A percentile compares a stretch with the other conserved stretches of the same genome.
Conservation (phyloP, 2,888 invertebrate species). For the Rugalucina vietnamica region DNA sequence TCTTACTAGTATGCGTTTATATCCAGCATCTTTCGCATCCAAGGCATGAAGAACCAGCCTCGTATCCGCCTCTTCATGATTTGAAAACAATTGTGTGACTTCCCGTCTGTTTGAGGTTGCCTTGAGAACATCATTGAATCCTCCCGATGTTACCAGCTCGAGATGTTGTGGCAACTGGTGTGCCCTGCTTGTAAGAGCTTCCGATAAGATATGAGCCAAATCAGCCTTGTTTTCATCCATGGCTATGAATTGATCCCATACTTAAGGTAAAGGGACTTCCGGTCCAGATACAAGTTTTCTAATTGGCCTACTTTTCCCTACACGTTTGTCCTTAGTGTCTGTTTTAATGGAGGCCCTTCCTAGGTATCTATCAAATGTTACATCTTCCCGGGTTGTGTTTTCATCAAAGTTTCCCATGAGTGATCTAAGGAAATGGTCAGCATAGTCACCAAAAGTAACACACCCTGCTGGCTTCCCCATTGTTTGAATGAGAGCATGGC, state of each 20-base stretch:
- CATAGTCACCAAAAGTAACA: slow-evolving; percentile 40
- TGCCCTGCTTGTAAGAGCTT: not conserved
- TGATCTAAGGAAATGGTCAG: slow-evolving; percentile 7
- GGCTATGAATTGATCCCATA: slow-evolving; percentile 40
- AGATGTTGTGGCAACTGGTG: not conserved
- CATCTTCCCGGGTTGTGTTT: slow-evolving; percentile 21
- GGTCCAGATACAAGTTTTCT: slow-evolving; percentile 23
- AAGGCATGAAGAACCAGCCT: not conserved
- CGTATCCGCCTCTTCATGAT: slow-evolving; percentile 19
- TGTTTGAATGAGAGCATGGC: slow-evolving; percentile 41
- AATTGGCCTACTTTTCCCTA: not conserved
- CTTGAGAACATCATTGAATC: not conserved
- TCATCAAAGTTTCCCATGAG: slow-evolving; percentile 17
- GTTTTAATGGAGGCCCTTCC: slow-evolving; percentile 28
- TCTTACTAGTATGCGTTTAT: not conserved
- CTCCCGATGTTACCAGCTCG: slow-evolving; percentile 2
- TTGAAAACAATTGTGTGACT: not conserved
- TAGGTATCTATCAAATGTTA: slow-evolving; percentile 41
- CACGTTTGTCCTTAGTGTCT: slow-evolving; percentile 22
- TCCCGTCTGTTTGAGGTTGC: slow-evolving; percentile 6
- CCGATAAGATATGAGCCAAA: slow-evolving; percentile 25
- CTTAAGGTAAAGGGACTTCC: not conserved
- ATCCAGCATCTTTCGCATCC: not conserved
- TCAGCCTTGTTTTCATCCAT: slow-evolving; percentile 41
- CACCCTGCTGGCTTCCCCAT: slow-evolving; percentile 33